A percentile compares a stretch with the other conserved stretches of the same genome.
phyloP scores from a whole-genome alignment of 2,113 vertebrate genomes.

The Hippocampus mohnikei region DNA sequence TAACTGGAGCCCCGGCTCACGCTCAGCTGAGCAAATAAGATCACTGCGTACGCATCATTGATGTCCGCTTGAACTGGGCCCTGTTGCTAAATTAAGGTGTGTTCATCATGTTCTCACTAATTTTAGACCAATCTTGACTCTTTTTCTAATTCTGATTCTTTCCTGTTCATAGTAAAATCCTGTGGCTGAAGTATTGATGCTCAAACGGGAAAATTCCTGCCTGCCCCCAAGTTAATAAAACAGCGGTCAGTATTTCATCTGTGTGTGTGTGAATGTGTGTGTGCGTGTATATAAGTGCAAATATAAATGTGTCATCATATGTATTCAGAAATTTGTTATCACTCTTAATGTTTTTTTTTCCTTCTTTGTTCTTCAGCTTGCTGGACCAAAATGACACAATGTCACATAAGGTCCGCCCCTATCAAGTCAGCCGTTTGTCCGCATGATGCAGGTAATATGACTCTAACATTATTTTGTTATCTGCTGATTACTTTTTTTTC shows the following conservation, averaged over 20 bases:
- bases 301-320: neutral
- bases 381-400: neutral
- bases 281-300: neutral
- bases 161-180: neutral
- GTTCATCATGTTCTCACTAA: constrained; percentile 18
- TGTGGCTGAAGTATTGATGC: neutral
- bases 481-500: neutral
- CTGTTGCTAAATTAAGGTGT: constrained; percentile 21
- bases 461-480: neutral
- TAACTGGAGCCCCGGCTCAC: constrained; percentile 61
- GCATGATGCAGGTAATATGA: neutral
- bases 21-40: constrained; percentile 64
- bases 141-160: constrained; percentile 10
- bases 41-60: constrained; percentile 65
- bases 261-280: too few relatives aligned
- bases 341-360: neutral
- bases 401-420: neutral
- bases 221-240: neutral
- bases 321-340: neutral
- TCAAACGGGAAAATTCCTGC: neutral
- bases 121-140: constrained; percentile 13
- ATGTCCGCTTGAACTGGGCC: constrained; percentile 41
- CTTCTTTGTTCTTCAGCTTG: neutral
- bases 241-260: too few relatives aligned
- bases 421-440: neutral